Base-by-base conservation (phyloP, 2,113 vertebrate species). In the Fregetta grallaria region DNA sequence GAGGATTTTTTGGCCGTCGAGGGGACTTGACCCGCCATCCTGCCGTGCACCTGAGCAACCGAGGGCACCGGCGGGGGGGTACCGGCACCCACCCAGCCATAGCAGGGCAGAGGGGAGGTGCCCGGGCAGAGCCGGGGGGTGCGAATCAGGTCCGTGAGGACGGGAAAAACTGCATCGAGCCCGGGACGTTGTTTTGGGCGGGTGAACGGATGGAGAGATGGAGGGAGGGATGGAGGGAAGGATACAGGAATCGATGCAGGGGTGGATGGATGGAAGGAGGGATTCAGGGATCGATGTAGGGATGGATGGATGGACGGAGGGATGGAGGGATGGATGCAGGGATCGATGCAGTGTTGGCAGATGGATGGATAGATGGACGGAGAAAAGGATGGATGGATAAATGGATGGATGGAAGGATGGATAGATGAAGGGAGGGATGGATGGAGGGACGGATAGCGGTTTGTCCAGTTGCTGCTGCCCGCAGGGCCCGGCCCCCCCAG, bases 1-100 rank as follows among this genome's bases (percentile, higher is more conserved):
- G 15, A 10, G 6, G 17, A 0, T 16, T 10, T 21, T 53, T 6
- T 13, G 12, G 2, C 5, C 6, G 25, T 19, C n/a, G 30, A 40
- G 20, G 56, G 29, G 42, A 40, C 7, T 70, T 19, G 55, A 20
- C 19, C 40, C 23, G 8, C 45, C 12, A 23, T 30, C 44, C 27
- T 1, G 17, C 22, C 13, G 27, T 6, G 23, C 29, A 38, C 42
- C 55, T 29, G 71, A 50, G 77, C 30, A 12, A 26, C n/a, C 23
- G 10, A 49, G 50, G 52, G 50, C 50, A 53, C 6, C 8, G 59
- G 75, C 38, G 38, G 61, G 19, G 45, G 45, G 55, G 19, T 5
- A 8, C 55, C 55, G 53, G 20, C 9, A 8, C 34, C 19, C 55
- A 58, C 42, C 18, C 38, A 15, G 38, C 32, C 21, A 12, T 20